phyloP scores from a whole-genome alignment of 1,140 invertebrate species.

The Ganaspis sp. region DNA sequence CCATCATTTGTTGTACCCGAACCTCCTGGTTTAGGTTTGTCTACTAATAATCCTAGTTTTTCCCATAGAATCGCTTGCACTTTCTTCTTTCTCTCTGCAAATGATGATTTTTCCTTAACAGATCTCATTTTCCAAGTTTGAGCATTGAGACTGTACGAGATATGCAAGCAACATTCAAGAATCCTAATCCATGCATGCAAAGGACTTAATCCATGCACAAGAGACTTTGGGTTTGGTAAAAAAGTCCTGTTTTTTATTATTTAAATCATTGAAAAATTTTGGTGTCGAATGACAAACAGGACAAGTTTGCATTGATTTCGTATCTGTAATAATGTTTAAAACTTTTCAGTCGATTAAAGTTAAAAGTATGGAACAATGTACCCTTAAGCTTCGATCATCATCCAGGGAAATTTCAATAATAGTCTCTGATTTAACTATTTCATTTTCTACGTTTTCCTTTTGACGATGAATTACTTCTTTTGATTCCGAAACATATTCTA shows the following conservation, averaged over 20 bases:
- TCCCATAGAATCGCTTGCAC: neutral
- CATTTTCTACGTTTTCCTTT: neutral
- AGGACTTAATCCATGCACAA: neutral
- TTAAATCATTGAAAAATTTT: too few relatives aligned
- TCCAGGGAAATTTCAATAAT: neutral
- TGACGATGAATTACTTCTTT: too few relatives aligned
- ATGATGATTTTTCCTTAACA: neutral
- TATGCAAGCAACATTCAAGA: neutral
- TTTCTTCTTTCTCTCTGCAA: neutral
- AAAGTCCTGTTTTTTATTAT: slow-evolving; percentile 22
- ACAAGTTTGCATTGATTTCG: neutral
- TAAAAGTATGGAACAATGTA: neutral
- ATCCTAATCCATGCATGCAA: neutral
- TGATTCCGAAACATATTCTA: too few relatives aligned
- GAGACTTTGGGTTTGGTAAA: slow-evolving; percentile 1
- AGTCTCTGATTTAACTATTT: neutral
- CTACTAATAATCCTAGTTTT: neutral
- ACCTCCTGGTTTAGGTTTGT: too few relatives aligned
- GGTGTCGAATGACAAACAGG: neutral
- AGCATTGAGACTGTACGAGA: neutral
- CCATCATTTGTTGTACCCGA: too few relatives aligned
- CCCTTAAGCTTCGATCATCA: neutral
- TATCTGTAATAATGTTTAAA: neutral
- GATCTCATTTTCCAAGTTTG: neutral
- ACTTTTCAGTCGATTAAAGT: neutral